Percentiles rank a stretch among this genome's conserved stretches.
Evolutionary conservation across 2,888 invertebrate species (phyloP).

Genomic region (Ceraclea dissimilis): DNA sequence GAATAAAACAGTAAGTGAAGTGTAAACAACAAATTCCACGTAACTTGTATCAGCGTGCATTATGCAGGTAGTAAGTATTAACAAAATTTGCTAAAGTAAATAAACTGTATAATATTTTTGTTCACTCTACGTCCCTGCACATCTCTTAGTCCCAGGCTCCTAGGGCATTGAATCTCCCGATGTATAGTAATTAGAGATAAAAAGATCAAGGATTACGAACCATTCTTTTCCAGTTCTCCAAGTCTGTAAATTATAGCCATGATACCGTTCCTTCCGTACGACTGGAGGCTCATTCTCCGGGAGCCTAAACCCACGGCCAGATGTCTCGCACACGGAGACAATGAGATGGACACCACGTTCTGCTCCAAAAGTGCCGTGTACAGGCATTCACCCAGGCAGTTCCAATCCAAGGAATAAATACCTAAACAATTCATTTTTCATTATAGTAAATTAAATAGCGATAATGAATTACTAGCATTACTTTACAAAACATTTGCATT

Average conservation of each 20-base stretch:
- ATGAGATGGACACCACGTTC: slow-evolving; percentile 74
- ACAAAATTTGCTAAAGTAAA: no score
- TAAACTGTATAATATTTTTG: no score
- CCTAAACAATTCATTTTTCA: slow-evolving; percentile 42
- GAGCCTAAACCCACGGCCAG: slow-evolving; percentile 74
- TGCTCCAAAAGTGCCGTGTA: slow-evolving; percentile 71
- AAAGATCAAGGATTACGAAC: no score
- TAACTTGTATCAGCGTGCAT: no score
- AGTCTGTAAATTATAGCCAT: slow-evolving; percentile 40
- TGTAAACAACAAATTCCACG: no score
- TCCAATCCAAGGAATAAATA: slow-evolving; percentile 71
- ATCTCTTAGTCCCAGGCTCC: no score
- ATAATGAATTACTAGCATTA: background rate
- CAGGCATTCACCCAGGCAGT: slow-evolving; percentile 66
- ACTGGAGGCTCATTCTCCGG: slow-evolving; percentile 50
- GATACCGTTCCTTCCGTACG: slow-evolving; percentile 45
- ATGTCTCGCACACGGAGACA: slow-evolving; percentile 75
- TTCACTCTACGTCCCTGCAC: no score
- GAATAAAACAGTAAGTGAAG: no score
- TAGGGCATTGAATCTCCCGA: no score
- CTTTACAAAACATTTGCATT: background rate
- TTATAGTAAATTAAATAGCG: no score
- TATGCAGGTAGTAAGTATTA: no score
- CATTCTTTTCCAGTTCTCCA: slow-evolving; percentile 15
- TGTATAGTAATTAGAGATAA: no score